Percentiles rank a stretch among this genome's conserved stretches.
phyloP scores from a whole-genome alignment of 2,797 vertebrate genomes.

The Siniperca scherzeri region DNA sequence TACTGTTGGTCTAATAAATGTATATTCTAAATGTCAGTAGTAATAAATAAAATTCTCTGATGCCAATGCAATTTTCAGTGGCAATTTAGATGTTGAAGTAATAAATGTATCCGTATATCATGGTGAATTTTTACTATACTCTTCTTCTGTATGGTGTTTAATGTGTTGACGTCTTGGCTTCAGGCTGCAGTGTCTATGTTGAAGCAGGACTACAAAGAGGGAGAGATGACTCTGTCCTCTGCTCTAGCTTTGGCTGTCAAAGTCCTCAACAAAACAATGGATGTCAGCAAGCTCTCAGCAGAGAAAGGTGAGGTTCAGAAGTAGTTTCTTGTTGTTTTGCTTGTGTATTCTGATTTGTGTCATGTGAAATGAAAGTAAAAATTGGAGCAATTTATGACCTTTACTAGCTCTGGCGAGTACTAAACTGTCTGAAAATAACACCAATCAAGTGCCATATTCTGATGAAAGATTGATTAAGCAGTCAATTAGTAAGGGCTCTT shows the following conservation, averaged over 20 bases:
- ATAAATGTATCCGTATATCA: not conserved
- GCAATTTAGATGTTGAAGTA: not conserved
- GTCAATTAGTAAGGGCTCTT: not conserved
- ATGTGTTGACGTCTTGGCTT: not conserved
- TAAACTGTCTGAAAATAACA: not conserved
- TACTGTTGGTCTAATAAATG: not conserved
- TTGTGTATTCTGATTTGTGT: not conserved
- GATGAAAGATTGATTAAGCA: not conserved
- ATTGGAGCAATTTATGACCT: not conserved
- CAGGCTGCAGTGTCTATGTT: slow-evolving; percentile 99
- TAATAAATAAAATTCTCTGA: not conserved
- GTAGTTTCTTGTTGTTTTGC: not conserved
- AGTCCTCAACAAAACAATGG: slow-evolving; percentile 99
- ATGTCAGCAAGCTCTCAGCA: slow-evolving; percentile 98
- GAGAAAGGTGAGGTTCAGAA: slow-evolving; percentile 91
- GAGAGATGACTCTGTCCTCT: slow-evolving; percentile 94
- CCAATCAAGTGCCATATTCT: not conserved
- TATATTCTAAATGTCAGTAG: not conserved
- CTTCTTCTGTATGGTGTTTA: not conserved
- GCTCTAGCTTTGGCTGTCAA: slow-evolving; percentile 96
- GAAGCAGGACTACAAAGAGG: slow-evolving; percentile 99
- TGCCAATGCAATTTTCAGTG: not conserved
- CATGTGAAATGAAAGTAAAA: not conserved
- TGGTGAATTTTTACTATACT: not conserved
- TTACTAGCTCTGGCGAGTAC: not conserved